These are phyloP conservation scores for Ochropleura plecta DNA, from an alignment of 2,888 invertebrate species.

Conservation along the genomic window DNA sequence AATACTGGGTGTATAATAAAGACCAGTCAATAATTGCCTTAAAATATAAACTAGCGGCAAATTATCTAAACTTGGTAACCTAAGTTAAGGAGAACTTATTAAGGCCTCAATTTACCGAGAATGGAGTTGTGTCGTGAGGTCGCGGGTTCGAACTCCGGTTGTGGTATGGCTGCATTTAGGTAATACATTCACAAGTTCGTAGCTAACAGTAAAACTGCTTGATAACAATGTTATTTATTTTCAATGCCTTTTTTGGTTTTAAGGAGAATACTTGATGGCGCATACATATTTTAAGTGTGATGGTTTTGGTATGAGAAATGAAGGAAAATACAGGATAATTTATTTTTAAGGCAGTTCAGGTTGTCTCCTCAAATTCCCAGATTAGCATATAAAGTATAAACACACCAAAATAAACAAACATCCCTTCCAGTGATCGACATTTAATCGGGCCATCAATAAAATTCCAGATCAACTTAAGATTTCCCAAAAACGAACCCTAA, in stretches of 20 bases:
- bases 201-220: slow-evolving; percentile 51
- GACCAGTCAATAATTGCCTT: slow-evolving; percentile 39
- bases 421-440: slow-evolving; percentile 49
- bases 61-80: slow-evolving; percentile 55
- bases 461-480: slow-evolving; percentile 25
- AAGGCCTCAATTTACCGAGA: slow-evolving; percentile 62
- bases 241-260: slow-evolving; percentile 42
- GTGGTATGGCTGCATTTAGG: slow-evolving; percentile 57
- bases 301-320: slow-evolving; percentile 7
- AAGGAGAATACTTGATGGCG: slow-evolving; percentile 27
- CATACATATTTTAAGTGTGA: slow-evolving; percentile 14
- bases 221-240: slow-evolving; percentile 62
- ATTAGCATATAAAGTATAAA: slow-evolving; percentile 39
- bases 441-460: slow-evolving; percentile 56
- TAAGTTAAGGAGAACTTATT: slow-evolving; percentile 62
- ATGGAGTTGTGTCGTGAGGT: slow-evolving; percentile 68
- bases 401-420: slow-evolving; percentile 29
- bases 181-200: slow-evolving; percentile 59
- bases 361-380: neutral
- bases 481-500: slow-evolving; percentile 1
- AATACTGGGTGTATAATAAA: slow-evolving; percentile 37
- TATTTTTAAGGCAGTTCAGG: neutral
- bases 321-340: neutral
- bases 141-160: slow-evolving; percentile 62
- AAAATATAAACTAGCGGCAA: slow-evolving; percentile 55